These are phyloP conservation scores for Polydrusus pterygomalis DNA, from an alignment of 2,888 invertebrate species.

Conservation along the genomic window DNA sequence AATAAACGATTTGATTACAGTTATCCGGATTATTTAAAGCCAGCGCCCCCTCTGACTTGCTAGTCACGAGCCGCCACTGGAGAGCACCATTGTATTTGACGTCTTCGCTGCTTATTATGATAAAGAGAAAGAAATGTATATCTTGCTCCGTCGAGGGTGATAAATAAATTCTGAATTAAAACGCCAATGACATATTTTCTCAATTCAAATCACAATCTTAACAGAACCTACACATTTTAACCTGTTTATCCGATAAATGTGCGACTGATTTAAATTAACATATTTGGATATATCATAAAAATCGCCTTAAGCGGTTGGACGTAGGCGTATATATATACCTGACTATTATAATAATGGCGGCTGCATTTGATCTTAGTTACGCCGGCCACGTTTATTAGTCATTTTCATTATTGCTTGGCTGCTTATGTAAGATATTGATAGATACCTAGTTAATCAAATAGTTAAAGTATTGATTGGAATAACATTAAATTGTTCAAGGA, in stretches of 20 bases:
- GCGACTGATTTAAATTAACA: conserved; percentile 22
- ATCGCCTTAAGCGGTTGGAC: conserved; percentile 27
- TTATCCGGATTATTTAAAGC: too few relatives aligned
- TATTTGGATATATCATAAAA: conserved; percentile 46
- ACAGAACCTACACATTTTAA: conserved; percentile 21
- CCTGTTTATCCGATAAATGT: conserved; percentile 30
- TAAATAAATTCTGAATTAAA: too few relatives aligned
- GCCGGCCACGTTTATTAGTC: conserved; percentile 9
- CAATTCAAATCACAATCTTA: not conserved
- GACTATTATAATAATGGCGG: conserved; percentile 40
- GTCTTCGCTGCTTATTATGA: too few relatives aligned
- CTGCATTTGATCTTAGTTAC: conserved; percentile 35
- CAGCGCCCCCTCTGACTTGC: too few relatives aligned
- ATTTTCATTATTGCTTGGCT: not conserved
- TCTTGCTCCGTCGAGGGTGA: too few relatives aligned
- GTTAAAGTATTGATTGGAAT: not conserved
- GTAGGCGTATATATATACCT: conserved; percentile 38
- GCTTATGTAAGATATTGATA: conserved; percentile 9
- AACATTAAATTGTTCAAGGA: too few relatives aligned
- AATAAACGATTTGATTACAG: too few relatives aligned
- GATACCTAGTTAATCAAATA: too few relatives aligned
- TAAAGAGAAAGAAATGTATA: too few relatives aligned
- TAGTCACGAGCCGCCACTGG: too few relatives aligned
- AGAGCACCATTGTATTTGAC: too few relatives aligned
- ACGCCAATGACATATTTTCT: not conserved